Base-by-base conservation (phyloP, 2,888 invertebrate genomes). In the Gastrophysa polygoni region DNA sequence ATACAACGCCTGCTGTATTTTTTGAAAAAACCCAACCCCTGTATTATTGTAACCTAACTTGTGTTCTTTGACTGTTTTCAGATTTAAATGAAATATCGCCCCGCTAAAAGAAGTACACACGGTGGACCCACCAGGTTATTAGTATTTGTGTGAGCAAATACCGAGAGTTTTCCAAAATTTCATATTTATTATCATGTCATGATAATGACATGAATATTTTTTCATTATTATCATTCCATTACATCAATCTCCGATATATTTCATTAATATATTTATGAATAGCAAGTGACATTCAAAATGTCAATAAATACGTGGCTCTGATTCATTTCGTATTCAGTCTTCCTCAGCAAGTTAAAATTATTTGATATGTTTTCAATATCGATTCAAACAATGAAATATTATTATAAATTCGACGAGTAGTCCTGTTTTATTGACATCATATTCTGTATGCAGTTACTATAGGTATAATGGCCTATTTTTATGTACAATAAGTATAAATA, bases 401-500 rank as follows among this genome's bases (percentile, higher is more conserved):
- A 16, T 50, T 56, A 32, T 11, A 5, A 32, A 10, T 32, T 32
- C 29, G 2, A 32, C 1, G 5, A 8, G 10, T 2, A 32, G 29
- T 21, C 32, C 24, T 44, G 29, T 14, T 34, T 38, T 43, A 48
- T 55, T 29, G 24, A 54, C 24, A 54, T 38, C 32, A 29, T 50
- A 54, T 51, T 56, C 56, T 61, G 50, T 56, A 56, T 50, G 61
- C 16, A 61, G 16, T 56, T 61, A 56, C 29, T 51, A 44, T 56
- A n/a, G n/a, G n/a, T n/a, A n/a, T n/a, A 61, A 56, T 61, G 61
- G 61, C 61, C 61, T 61, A 61, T 61, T 61, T 61, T 61, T 61
- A 10, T 14, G 14, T 2, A 5, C 10, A 32, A 38, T 38, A 32
- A 10, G 38, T 38, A 38, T 14, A 38, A n/a, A n/a, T n/a, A n/a